Base-by-base conservation (phyloP, 1,140 invertebrate genomes). In the Drosophila fuyamai region DNA sequence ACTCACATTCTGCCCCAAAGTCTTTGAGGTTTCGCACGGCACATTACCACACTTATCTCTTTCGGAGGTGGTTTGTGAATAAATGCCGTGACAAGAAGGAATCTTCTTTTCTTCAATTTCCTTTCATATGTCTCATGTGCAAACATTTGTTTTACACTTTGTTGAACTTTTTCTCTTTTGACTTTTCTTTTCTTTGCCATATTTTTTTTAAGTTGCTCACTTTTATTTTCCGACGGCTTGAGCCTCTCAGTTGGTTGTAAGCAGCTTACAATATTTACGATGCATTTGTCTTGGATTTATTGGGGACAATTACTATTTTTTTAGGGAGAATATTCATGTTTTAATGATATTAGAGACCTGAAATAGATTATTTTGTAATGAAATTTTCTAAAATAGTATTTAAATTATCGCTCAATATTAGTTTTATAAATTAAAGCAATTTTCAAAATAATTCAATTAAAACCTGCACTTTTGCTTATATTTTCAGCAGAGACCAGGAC, bases 91-190 rank as follows among this genome's bases (percentile, higher is more conserved):
- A 48, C 63, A n/a, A n/a, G n/a, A n/a, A n/a, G n/a, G n/a, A n/a
- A n/a, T n/a, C n/a, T n/a, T n/a, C 27, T 62, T 53, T 47, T 18
- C 47, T 35, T 18, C 27, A 12, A 38, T 38, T 29, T 41, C 4
- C 38, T 9, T 9, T 4, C 16, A 8, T 13, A 14, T 27, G 32
- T 48, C 35, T 38, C 41, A 36, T n/a, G 58, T 48, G 54, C 51
- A 74, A 74, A 74, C 61, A 68, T 68, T 80, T 75, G 57, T 74
- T 60, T 79, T 67, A 50, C 47, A 41, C 53, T 75, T 62, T 62
- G 36, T 58, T 16, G 16, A 65, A 74, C 60, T 38, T 60, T 44
- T 14, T 14, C n/a, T 7, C 13, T 13, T 9, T 27, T 68, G 47
- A 53, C 60, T 65, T 51, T 36, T 40, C 35, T 41, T 43, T 56